phyloP scores from a whole-genome alignment of 2,113 vertebrate genomes.

The Eurypyga helias region DNA sequence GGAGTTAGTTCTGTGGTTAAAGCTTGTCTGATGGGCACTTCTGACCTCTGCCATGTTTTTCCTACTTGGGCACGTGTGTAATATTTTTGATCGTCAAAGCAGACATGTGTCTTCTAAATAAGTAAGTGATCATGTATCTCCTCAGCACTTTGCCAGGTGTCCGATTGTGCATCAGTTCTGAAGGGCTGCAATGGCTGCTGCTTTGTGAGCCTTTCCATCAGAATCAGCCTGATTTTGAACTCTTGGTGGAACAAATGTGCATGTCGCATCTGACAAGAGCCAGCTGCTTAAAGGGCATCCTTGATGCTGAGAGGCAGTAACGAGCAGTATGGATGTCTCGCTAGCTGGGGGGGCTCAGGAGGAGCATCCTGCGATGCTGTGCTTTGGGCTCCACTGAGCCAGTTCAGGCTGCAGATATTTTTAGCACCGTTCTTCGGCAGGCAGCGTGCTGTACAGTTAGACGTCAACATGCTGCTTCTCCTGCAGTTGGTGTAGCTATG shows the following conservation, averaged over 20 bases:
- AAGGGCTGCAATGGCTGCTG: not conserved
- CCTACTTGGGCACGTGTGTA: not conserved
- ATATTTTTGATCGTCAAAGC: not conserved
- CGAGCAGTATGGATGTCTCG: not conserved
- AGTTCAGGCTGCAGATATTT: not conserved
- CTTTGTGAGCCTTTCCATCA: not conserved
- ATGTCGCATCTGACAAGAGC: not conserved
- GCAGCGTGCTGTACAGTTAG: not conserved
- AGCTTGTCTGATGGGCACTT: not conserved
- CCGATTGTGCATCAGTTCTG: not conserved
- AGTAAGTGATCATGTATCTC: not conserved
- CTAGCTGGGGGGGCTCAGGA: not conserved
- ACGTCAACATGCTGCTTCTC: not conserved
- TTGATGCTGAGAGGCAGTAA: not conserved
- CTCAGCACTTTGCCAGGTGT: not conserved
- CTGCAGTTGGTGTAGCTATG: not conserved
- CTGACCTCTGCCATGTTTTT: not conserved
- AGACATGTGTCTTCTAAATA: not conserved
- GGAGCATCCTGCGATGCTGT: not conserved
- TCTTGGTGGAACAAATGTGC: not conserved
- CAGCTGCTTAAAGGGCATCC: conserved; percentile 8
- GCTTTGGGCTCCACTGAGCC: not conserved
- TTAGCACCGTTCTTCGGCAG: not conserved
- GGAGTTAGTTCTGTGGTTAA: not conserved
- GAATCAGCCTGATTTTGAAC: not conserved